Base-by-base conservation (phyloP, 1,140 invertebrate genomes). In the Cecropterus lyciades region DNA sequence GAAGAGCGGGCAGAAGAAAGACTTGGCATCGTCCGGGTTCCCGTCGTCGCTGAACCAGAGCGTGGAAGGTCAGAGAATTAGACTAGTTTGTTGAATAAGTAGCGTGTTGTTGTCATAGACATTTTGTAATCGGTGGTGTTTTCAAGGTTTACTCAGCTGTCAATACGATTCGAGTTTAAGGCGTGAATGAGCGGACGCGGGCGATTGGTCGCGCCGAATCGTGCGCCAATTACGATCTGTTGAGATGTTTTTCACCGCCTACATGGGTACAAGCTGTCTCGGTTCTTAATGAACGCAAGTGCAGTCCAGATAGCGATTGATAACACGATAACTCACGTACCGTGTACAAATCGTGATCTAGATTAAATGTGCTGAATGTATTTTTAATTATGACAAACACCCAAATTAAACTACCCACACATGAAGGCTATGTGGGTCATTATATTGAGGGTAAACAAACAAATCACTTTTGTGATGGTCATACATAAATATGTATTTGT, bases 1-100 rank as follows among this genome's bases (percentile, higher is more conserved):
- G 53, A 92, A 90, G 73, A 65, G 72, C 65, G 85, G 75, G 30
- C 86, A 80, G 87, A 92, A 85, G 60, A 91, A 88, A 73, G 85
- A 91, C 55, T 67, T 88, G 67, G 72, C 79, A 27, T 72, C 88
- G 52, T 73, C 85, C 33, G 83, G 72, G 57, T 80, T 75, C 15
- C 81, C 85, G 15, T 80, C 87, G 57, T 90, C 86, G 53, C 69
- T 90, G 56, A 89, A 87, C 64, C 86, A 87, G 60, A 90, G 80
- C 70, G 84, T 85, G 62, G 89, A 91, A 90, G 91, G 91, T 92
- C 70, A 74, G 72, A 51, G 16, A 60, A 64, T 13, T 62, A 20
- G 8, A 24, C 16, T 52, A 63, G 15, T 65, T 55, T 68, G 85
- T 75, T 51, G 73, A 75, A 75, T 72, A 73, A 71, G 66, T 51